Evolutionary conservation across 2,888 invertebrate species (phyloP).

Genomic region (Cerceris ruficornis): DNA sequence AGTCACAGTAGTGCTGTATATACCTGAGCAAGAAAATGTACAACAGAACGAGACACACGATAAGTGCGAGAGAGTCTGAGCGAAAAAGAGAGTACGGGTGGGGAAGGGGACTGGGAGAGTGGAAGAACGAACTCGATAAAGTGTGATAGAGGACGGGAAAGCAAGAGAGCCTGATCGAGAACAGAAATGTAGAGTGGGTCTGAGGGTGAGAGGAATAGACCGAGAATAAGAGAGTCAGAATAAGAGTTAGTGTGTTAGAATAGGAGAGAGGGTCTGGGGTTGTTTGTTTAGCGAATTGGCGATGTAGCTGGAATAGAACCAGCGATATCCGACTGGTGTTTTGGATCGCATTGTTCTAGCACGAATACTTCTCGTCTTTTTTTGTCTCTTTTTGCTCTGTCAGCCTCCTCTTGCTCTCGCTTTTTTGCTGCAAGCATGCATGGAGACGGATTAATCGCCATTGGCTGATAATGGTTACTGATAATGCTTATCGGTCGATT

Average conservation of each 20-base stretch:
- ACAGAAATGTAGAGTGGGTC: background rate
- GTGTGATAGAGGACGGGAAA: too few species aligned
- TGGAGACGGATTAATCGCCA: constrained; percentile 8
- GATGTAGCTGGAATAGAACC: constrained; percentile 37
- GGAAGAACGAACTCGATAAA: too few species aligned
- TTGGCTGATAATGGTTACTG: constrained; percentile 8
- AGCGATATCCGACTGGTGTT: constrained; percentile 38
- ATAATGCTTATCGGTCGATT: constrained; percentile 9
- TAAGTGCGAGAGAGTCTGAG: too few species aligned
- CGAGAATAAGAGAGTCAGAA: background rate
- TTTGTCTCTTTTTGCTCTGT: background rate
- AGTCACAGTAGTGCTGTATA: too few species aligned
- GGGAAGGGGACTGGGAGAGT: too few species aligned
- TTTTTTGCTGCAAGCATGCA: constrained; percentile 1
- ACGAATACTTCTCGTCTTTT: constrained; percentile 4
- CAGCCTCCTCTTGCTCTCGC: background rate
- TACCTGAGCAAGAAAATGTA: too few species aligned
- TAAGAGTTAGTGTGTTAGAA: background rate
- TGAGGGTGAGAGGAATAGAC: background rate
- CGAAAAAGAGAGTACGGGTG: too few species aligned
- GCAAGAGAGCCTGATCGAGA: too few species aligned
- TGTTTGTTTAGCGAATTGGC: constrained; percentile 45
- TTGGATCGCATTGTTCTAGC: constrained; percentile 26
- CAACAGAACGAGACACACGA: too few species aligned
- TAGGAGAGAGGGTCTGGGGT: constrained; percentile 16